Conservation (phyloP, 2,888 invertebrate species). For the Pomacea canaliculata region DNA sequence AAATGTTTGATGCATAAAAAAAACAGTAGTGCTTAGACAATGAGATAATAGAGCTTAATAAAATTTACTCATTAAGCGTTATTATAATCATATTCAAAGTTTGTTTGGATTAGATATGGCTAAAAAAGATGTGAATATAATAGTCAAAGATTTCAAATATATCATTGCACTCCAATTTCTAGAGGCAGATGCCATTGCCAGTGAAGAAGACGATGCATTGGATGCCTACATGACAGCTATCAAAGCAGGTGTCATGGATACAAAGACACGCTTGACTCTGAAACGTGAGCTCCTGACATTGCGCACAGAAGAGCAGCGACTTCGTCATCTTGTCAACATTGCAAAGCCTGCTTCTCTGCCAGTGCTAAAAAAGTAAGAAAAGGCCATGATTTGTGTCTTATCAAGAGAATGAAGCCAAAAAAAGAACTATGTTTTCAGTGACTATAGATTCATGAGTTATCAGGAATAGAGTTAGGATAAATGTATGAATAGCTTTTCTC, state of each 20-base stretch:
- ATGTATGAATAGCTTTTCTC: background rate
- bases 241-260: slow-evolving; percentile 70
- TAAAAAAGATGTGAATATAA: too few species aligned
- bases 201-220: slow-evolving; percentile 79
- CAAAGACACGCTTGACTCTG: slow-evolving; percentile 67
- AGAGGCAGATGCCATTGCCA: slow-evolving; percentile 54
- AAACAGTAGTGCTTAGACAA: too few species aligned
- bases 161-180: background rate
- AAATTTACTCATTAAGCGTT: too few species aligned
- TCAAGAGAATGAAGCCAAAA: background rate
- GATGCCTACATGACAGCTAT: slow-evolving; percentile 83
- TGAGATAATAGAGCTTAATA: too few species aligned
- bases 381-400: too few species aligned
- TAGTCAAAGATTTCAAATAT: too few species aligned
- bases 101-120: too few species aligned
- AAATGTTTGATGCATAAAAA: too few species aligned
- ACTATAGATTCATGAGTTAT: too few species aligned
- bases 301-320: slow-evolving; percentile 78
- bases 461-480: too few species aligned
- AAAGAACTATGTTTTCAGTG: too few species aligned
- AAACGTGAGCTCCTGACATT: slow-evolving; percentile 77
- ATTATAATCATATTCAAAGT: too few species aligned
- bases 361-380: slow-evolving; percentile 40
- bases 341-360: slow-evolving; percentile 70
- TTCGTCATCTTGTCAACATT: slow-evolving; percentile 81